Base-by-base conservation (phyloP, 2,113 vertebrate genomes). In the Rhynchopsitta pachyrhyncha region DNA sequence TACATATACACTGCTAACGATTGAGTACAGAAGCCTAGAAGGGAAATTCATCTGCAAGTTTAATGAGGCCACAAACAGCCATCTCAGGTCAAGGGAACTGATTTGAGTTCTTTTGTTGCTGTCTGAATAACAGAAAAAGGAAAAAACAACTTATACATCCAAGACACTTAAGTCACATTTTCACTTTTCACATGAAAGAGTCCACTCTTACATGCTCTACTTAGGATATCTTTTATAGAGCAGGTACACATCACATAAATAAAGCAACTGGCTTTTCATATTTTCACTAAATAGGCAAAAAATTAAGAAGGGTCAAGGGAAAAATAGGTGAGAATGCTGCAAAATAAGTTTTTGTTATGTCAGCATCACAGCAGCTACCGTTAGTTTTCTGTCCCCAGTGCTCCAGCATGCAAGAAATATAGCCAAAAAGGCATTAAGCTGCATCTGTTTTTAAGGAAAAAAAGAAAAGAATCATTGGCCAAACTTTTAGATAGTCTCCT, bases 281-380 rank as follows among this genome's bases (percentile, higher is more conserved):
- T 16, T 75, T 63, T 57, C 9, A 68, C 6, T 28, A 63, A 69
- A 31, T 0, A 28, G 8, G 7, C 5, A n/a, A 37, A 22, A 44
- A 63, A 49, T 9, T 9, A 4, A 9, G 4, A 8, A 6, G 1
- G 3, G 4, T 1, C 0, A 1, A 25, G 4, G 4, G 3, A n/a
- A 13, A 49, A 82, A 6, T 22, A 18, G 16, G 8, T n/a, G 12
- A 81, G 22, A 86, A 75, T 2, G 5, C 1, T 49, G 17, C 39
- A 76, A 88, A 89, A 47, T 15, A 66, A 55, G 20, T 57, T 62
- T 31, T 22, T 25, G 16, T 82, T 68, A 39, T 4, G 9, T n/a
- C 52, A 76, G 49, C 37, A 42, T 19, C 53, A 60, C 64, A 42
- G 15, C 41, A 46, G 4, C 25, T 49, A 70, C 17, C 6, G 1